Percentiles rank a stretch among this genome's conserved stretches.
These are phyloP conservation scores for Pseudomyrmex gracilis DNA, from an alignment of 1,140 invertebrate species.

Conservation along the genomic window DNA sequence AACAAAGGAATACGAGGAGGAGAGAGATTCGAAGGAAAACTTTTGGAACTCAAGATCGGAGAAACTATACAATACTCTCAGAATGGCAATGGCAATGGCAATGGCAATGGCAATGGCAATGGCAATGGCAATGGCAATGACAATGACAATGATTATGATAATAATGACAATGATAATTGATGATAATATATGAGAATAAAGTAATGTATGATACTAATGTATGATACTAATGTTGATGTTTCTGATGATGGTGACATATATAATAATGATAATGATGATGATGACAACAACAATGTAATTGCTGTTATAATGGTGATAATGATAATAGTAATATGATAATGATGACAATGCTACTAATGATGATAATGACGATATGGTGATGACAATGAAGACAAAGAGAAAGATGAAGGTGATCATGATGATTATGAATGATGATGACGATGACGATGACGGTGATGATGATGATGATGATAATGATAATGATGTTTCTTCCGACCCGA, in stretches of 20 bases:
- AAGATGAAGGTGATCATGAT: not conserved
- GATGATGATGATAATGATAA: not conserved
- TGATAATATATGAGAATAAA: too few species aligned
- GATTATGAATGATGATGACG: conserved; percentile 7
- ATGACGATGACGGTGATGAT: not conserved
- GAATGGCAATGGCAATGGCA: not conserved
- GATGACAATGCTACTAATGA: too few species aligned
- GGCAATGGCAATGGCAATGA: too few species aligned
- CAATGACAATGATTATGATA: not conserved
- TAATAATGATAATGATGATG: not conserved
- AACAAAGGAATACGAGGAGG: not conserved
- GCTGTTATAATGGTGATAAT: too few species aligned
- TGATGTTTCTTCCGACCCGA: conserved; percentile 33
- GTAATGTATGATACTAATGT: too few species aligned
- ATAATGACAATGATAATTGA: not conserved
- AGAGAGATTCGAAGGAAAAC: not conserved
- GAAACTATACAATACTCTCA: not conserved
- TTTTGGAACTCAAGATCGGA: not conserved
- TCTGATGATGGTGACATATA: too few species aligned
- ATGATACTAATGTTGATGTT: too few species aligned
- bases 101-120: too few species aligned
- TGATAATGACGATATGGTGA: not conserved
- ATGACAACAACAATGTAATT: not conserved
- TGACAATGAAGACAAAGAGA: not conserved
- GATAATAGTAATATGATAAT: too few species aligned